These are phyloP conservation scores for Ophioninae sp. DNA, from an alignment of 2,888 invertebrate species.

Conservation along the genomic window DNA sequence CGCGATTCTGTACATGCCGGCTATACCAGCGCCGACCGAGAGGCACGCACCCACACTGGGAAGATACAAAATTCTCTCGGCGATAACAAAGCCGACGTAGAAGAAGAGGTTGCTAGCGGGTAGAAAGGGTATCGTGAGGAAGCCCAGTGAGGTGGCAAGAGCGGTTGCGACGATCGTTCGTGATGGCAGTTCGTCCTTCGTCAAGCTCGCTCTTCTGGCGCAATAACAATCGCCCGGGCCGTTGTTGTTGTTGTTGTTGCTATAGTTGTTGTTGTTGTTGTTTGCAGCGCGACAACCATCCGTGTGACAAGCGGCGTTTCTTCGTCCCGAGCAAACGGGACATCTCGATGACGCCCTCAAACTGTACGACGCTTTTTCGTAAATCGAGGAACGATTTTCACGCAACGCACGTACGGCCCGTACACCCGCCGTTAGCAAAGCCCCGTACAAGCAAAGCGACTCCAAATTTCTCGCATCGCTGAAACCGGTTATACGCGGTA, in stretches of 20 bases:
- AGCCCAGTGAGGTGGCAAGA: constrained; percentile 84
- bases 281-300: constrained; percentile 87
- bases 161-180: constrained; percentile 82
- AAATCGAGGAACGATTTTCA: constrained; percentile 46
- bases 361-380: constrained; percentile 49
- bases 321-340: constrained; percentile 86
- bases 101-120: constrained; percentile 98
- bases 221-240: constrained; percentile 82
- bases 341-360: constrained; percentile 81
- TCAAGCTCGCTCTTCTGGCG: constrained; percentile 74
- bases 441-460: constrained; percentile 88
- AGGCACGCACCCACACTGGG: constrained; percentile 98
- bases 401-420: constrained; percentile 73
- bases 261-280: constrained; percentile 84
- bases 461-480: constrained; percentile 91
- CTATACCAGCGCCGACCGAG: constrained; percentile 87
- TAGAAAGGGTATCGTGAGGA: constrained; percentile 95
- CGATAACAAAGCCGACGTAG: constrained; percentile 99
- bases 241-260: constrained; percentile 72
- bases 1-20: constrained; percentile 74
- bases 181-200: constrained; percentile 64
- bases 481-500: constrained; percentile 91
- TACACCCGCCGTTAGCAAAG: constrained; percentile 73
- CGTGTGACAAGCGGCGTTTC: constrained; percentile 87
- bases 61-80: constrained; percentile 96